These are phyloP conservation scores for Homarus americanus DNA, from an alignment of 1,140 invertebrate species.

Conservation along the genomic window DNA sequence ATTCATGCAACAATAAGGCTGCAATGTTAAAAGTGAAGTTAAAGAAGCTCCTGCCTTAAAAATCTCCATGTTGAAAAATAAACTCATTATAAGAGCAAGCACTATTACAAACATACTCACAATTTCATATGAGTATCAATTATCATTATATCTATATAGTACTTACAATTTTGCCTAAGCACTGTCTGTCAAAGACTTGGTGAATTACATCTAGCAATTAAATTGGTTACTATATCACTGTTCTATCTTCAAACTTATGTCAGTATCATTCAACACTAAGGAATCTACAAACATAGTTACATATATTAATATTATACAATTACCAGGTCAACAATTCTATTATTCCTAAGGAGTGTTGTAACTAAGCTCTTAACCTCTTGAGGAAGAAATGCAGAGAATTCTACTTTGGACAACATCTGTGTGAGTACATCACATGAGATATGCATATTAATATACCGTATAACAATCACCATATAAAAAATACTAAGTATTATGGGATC, in stretches of 20 bases:
- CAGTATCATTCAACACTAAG: not conserved
- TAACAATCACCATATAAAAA: not conserved
- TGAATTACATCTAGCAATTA: conserved; percentile 16
- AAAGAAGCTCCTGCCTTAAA: not conserved
- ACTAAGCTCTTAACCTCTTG: not conserved
- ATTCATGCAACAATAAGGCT: not conserved
- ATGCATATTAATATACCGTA: not conserved
- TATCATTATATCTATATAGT: conserved; percentile 17
- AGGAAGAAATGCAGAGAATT: not conserved
- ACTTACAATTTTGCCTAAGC: conserved; percentile 15
- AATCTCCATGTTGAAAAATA: not conserved
- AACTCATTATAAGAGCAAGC: not conserved
- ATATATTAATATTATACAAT: not conserved
- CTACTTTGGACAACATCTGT: not conserved
- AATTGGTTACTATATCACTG: not conserved
- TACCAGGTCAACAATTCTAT: not conserved
- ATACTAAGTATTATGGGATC: not conserved
- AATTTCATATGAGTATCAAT: not conserved
- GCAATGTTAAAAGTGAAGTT: not conserved
- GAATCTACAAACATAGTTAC: not conserved
- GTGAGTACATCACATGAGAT: not conserved
- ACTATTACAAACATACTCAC: conserved; percentile 2
- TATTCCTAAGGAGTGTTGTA: not conserved
- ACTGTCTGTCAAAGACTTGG: conserved; percentile 1
- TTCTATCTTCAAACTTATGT: not conserved